Base-by-base conservation (phyloP, 2,113 vertebrate species). In the Gasterosteus nipponicus region DNA sequence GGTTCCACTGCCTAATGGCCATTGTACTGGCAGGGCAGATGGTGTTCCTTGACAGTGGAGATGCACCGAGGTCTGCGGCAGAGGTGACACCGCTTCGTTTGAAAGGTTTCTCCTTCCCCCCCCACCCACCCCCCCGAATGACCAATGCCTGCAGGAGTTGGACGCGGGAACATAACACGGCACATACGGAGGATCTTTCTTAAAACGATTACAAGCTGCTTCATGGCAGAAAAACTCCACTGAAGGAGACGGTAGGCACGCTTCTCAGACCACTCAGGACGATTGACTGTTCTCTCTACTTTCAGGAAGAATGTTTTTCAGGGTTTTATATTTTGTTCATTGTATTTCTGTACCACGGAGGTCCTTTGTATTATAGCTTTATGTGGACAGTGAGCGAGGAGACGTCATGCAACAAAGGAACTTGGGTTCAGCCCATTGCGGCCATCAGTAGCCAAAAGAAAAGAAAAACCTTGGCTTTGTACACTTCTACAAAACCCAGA, bases 1-100 rank as follows among this genome's bases (percentile, higher is more conserved):
- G 85, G 81, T 89, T 89, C 82, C 81, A 69, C 81, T 73, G 82
- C 71, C 83, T 86, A 88, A 86, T 88, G 85, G 81, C 87, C 79
- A 80, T 80, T 86, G 84, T 82, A 83, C 77, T 81, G 79, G 83
- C 77, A 85, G 83, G 79, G 56, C 88, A 89, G 84, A 89, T 87
- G 83, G 82, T 73, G 46, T 82, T 81, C 75, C 68, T 60, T 86
- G 82, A 83, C 81, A 83, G 73, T 33, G 44, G 62, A 81, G 42
- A 74, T 62, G 57, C 73, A 73, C 56, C 22, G 57, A 72, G 78
- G 44, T 62, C 65, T 69, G 39, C 58, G 66, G 76, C 58, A 72
- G 66, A 78, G 75, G 73, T 86, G 85, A 81, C 71, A 61, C 51
- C 22, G 62, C 47, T 66, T 64, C 9, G 3, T 54, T 67, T 60